Evolutionary conservation across 2,888 invertebrate genomes (phyloP).

Genomic region (Augiades crinisus): DNA sequence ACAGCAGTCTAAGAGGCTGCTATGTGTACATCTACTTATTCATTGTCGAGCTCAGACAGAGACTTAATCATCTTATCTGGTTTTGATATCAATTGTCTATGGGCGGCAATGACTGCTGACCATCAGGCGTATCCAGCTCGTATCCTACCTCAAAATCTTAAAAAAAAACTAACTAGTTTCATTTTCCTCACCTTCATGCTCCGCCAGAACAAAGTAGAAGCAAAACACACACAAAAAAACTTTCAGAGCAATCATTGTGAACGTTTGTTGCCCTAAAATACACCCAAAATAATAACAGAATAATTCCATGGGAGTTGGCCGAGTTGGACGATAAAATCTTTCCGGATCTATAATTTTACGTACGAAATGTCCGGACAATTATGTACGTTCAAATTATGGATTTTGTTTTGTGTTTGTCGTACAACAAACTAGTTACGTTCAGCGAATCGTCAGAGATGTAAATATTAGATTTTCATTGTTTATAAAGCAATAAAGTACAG

Average conservation of each 20-base stretch:
- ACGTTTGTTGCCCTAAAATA: constrained; percentile 35
- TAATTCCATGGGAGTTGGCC: constrained; percentile 32
- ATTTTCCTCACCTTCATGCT: no score
- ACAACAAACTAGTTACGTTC: neutral
- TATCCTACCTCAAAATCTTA: no score
- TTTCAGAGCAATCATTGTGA: constrained; percentile 35
- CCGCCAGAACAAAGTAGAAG: constrained; percentile 6
- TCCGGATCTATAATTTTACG: constrained; percentile 32
- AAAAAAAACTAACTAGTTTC: no score
- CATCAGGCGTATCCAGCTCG: no score
- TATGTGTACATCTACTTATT: no score
- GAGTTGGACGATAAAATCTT: constrained; percentile 40
- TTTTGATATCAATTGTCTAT: no score
- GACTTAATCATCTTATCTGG: no score
- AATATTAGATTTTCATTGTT: no score
- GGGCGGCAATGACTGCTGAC: no score
- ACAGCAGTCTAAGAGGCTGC: no score
- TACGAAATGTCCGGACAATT: constrained; percentile 21
- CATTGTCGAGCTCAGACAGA: no score
- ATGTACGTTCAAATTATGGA: constrained; percentile 16
- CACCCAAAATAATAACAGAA: constrained; percentile 37
- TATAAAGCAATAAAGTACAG: no score
- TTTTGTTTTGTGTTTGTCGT: neutral
- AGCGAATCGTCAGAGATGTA: neutral
- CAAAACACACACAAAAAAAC: constrained; percentile 11